Base-by-base conservation (phyloP, 92 coral and sea anemone genomes). In the Porites cylindrica region DNA sequence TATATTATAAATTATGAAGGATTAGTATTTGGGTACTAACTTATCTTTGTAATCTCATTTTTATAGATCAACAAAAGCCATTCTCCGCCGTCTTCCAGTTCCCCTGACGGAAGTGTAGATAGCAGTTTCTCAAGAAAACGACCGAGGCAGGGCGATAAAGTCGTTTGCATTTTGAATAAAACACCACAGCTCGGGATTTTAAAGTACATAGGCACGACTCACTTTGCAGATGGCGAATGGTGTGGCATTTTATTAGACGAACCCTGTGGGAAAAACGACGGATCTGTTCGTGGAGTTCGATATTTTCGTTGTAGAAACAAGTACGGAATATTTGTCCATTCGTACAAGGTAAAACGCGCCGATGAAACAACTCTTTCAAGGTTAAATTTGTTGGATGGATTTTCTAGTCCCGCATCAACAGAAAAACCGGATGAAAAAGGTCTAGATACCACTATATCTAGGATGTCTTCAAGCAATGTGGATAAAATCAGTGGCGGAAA, bases 201-300 rank as follows among this genome's bases (percentile, higher is more conserved):
- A 29, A 94, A 91, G 59, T 97, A 91, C 80, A 63, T 90, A 72
- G 99, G 99, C 6, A 82, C 87, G 54, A 97, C 99, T 6, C 91
- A 97, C 66, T 97, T 97, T 85, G 94, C 98, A 73, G 83, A 82
- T 10, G 99, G 99, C 58, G 94, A 91, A 20, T 97, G 99, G 99
- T 97, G 95, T 87, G 99, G 99, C 8, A 92, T 97, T 26, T 91
- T 89, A 17, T 68, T 97, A 65, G 94, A 80, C 64, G 96, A 97
- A 54, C 90, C 98, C 4, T 93, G 95, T 88, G 99, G 99, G 1
- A 97, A 97, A 91, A 97, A 97, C 83, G 96, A 97, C 72, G 99
- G 99, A 6, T 92, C 96, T 62, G 98, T 97, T 21, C 88, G 88
- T 24, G 99, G 98, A 11, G 92, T 95, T 14, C 93, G 98, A 29